A percentile compares a stretch with the other conserved stretches of the same genome.
Evolutionary conservation across 2,113 vertebrate genomes (phyloP).

Genomic region (Scartelaos histophorus): DNA sequence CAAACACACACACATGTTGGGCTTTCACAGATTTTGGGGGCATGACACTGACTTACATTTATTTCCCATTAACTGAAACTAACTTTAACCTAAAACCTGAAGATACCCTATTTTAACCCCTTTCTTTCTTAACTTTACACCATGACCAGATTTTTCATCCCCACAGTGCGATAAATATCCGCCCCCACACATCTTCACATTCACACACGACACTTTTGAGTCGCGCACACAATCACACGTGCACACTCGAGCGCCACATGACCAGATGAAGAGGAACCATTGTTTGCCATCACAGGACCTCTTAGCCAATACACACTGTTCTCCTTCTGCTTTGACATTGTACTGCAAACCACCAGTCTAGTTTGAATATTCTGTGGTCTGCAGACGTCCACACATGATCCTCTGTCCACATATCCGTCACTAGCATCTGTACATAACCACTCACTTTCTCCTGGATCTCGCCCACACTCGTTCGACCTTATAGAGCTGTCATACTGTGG

Average conservation of each 20-base stretch:
- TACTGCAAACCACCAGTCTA: constrained; percentile 57
- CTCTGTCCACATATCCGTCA: constrained; percentile 43
- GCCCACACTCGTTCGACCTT: constrained; percentile 48
- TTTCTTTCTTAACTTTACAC: no score
- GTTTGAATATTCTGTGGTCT: constrained; percentile 67
- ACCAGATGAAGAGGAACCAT: constrained; percentile 77
- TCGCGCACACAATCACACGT: constrained; percentile 57
- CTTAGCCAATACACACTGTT: constrained; percentile 63
- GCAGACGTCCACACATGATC: constrained; percentile 59
- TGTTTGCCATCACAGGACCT: constrained; percentile 74
- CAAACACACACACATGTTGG: no score
- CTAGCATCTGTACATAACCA: constrained; percentile 40
- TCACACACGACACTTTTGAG: constrained; percentile 30
- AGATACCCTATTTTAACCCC: no score
- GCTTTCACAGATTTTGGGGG: no score
- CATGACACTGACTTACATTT: no score
- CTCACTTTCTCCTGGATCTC: constrained; percentile 23
- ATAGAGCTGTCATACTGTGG: constrained; percentile 66
- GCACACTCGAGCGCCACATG: constrained; percentile 63
- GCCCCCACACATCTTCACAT: constrained; percentile 58
- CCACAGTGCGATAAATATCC: constrained; percentile 13
- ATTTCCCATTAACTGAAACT: no score
- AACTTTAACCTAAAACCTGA: no score
- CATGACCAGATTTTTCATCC: no score
- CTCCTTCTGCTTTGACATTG: constrained; percentile 52